Conservation (phyloP, 2,888 invertebrate species). For the Acronicta psi region DNA sequence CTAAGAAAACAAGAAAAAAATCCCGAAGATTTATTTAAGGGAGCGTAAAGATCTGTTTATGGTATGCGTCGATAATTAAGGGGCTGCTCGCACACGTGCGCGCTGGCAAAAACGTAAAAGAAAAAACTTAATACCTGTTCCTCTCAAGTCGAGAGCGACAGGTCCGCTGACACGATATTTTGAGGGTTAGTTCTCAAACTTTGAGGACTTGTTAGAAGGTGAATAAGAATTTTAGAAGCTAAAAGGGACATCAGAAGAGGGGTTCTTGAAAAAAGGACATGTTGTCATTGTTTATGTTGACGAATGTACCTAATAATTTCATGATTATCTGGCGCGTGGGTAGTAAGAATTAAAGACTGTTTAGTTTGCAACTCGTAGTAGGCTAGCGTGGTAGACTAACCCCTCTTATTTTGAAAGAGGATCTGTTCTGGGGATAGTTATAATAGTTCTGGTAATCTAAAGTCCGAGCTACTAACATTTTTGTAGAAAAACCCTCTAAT, state of each 20-base stretch:
- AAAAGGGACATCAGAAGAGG: neutral
- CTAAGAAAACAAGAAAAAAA: conserved; percentile 85
- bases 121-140: conserved; percentile 87
- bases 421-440: no score
- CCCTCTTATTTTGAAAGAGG: no score
- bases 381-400: no score
- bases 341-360: no score
- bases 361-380: no score
- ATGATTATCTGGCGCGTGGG: no score
- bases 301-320: no score
- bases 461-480: no score
- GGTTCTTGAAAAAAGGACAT: neutral
- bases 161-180: conserved; percentile 86
- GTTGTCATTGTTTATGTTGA: no score
- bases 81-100: conserved; percentile 87
- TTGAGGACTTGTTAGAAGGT: conserved; percentile 21
- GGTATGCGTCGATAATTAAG: conserved; percentile 89
- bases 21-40: conserved; percentile 88
- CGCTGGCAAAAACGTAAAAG: conserved; percentile 82
- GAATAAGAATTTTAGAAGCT: neutral
- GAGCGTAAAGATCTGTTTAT: conserved; percentile 89
- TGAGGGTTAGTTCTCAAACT: conserved; percentile 75
- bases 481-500: no score
- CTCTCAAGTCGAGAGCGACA: conserved; percentile 80
- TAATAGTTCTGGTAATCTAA: no score